phyloP scores from a whole-genome alignment of 2,113 vertebrate species.

The Aphyosemion australe region DNA sequence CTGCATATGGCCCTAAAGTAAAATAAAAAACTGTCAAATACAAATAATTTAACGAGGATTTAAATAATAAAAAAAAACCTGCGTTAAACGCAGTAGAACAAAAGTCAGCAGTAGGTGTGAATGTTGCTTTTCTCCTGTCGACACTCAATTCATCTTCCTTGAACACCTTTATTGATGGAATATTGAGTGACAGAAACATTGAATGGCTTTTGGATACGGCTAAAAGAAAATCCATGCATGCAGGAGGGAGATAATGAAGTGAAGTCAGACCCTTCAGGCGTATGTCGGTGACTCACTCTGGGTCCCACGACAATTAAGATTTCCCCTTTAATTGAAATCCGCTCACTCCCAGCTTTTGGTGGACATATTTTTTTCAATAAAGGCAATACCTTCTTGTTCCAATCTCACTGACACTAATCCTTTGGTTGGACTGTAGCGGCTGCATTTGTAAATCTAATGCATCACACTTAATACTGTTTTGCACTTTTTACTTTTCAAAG shows the following conservation, averaged over 20 bases:
- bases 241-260: constrained; percentile 67
- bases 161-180: constrained; percentile 49
- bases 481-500: too few species aligned
- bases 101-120: constrained; percentile 10
- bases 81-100: constrained; percentile 6
- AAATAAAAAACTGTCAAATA: not conserved
- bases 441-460: too few species aligned
- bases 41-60: not conserved
- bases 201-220: constrained; percentile 47
- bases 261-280: constrained; percentile 55
- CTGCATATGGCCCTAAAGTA: not conserved
- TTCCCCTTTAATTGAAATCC: constrained; percentile 76
- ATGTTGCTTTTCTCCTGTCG: constrained; percentile 24
- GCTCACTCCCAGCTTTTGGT: constrained; percentile 51
- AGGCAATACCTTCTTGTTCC: constrained; percentile 8
- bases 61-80: not conserved
- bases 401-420: not conserved
- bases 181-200: constrained; percentile 50
- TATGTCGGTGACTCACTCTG: constrained; percentile 34
- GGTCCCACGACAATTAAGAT: constrained; percentile 68
- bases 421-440: too few species aligned
- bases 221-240: constrained; percentile 72
- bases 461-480: too few species aligned
- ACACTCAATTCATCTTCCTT: constrained; percentile 58
- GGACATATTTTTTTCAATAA: constrained; percentile 55